phyloP scores from a whole-genome alignment of 2,113 vertebrate species.

The Tichodroma muraria region DNA sequence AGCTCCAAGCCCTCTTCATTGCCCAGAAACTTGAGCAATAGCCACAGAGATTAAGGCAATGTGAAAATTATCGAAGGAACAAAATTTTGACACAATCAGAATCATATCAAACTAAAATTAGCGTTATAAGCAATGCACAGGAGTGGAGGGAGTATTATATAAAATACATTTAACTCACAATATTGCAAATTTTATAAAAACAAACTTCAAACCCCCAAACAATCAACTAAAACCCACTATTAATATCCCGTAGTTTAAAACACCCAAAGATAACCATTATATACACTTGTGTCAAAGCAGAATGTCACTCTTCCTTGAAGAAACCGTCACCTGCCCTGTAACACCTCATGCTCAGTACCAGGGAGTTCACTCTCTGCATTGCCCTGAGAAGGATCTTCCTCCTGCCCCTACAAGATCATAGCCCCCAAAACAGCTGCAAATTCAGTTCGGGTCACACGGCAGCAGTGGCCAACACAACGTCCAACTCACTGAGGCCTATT shows the following conservation, averaged over 20 bases:
- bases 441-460: fast-evolving
- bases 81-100: background rate
- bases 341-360: background rate
- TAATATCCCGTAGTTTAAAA: background rate
- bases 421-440: background rate
- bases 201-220: background rate
- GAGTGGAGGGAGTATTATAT: background rate
- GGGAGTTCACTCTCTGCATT: background rate
- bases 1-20: background rate
- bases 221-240: background rate
- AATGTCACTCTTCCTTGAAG: background rate
- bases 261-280: background rate
- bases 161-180: background rate
- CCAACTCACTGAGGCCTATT: background rate
- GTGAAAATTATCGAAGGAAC: background rate
- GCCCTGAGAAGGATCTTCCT: background rate
- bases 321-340: background rate
- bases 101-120: background rate
- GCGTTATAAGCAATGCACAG: background rate
- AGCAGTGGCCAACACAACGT: background rate
- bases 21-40: background rate
- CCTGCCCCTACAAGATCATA: too few relatives aligned
- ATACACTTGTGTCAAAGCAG: background rate
- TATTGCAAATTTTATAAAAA: background rate
- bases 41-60: background rate